Evolutionary conservation across 2,113 vertebrate species (phyloP).

Genomic region (Microcebus jonahi): DNA sequence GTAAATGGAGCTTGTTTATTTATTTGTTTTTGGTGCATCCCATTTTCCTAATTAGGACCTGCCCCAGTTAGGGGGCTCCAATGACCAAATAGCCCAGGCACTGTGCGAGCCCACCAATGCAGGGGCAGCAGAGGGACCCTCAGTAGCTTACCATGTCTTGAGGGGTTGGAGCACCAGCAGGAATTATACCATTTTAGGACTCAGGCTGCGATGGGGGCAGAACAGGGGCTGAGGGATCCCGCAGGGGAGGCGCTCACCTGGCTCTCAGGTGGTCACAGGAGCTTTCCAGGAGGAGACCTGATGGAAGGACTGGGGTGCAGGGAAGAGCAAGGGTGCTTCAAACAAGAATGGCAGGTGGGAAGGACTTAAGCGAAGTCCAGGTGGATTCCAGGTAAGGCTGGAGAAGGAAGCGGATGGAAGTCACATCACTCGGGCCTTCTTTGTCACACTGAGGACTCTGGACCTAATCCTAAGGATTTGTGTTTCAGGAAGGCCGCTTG

Average conservation of each 20-base stretch:
- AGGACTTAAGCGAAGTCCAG: not conserved
- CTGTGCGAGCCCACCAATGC: not conserved
- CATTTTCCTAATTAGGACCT: not conserved
- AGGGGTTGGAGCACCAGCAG: not conserved
- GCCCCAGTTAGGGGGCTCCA: not conserved
- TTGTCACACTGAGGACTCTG: not conserved
- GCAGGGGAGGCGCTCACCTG: fast-evolving
- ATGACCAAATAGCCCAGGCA: not conserved
- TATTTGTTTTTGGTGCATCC: not conserved
- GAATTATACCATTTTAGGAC: not conserved
- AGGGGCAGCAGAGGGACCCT: not conserved
- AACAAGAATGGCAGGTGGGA: not conserved
- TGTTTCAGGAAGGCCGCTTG: not conserved
- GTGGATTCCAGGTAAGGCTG: not conserved
- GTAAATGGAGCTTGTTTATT: not conserved
- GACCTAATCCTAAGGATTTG: not conserved
- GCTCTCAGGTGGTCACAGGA: not conserved
- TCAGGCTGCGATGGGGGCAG: not conserved
- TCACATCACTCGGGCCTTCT: not conserved
- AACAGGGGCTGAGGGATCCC: not conserved
- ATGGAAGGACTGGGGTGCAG: not conserved
- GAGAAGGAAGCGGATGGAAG: not conserved
- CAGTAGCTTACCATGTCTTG: not conserved
- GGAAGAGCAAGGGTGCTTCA: not conserved
- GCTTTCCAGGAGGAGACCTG: not conserved